These are phyloP conservation scores for Ptiloglossa arizonensis DNA, from an alignment of 1,140 invertebrate species.

Conservation along the genomic window DNA sequence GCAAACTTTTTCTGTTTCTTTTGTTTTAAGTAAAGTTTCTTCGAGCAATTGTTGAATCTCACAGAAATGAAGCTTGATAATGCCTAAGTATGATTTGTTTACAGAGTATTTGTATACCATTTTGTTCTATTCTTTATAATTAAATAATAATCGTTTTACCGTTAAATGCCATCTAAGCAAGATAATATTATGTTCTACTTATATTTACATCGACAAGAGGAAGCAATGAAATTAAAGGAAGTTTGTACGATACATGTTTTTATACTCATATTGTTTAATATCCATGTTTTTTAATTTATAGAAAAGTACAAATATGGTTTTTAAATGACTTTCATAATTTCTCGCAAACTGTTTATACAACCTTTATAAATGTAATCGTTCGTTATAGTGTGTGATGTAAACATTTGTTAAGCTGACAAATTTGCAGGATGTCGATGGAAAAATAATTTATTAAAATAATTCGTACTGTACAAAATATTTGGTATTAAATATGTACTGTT, in stretches of 20 bases:
- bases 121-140: not conserved
- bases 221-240: not conserved
- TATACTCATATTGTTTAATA: not conserved
- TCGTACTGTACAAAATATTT: constrained; percentile 63
- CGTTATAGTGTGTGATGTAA: not conserved
- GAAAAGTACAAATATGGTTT: constrained; percentile 9
- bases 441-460: constrained; percentile 73
- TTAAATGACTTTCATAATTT: not conserved
- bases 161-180: not conserved
- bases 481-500: constrained; percentile 35
- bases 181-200: not conserved
- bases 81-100: too few relatives aligned
- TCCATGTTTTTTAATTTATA: too few relatives aligned
- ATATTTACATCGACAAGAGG: not conserved
- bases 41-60: too few relatives aligned
- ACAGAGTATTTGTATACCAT: too few relatives aligned
- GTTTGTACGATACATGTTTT: not conserved
- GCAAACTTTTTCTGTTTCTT: not conserved
- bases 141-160: not conserved
- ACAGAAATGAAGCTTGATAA: too few relatives aligned
- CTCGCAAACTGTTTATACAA: not conserved
- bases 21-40: not conserved
- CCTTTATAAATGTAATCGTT: constrained; percentile 2
- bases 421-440: constrained; percentile 44
- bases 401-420: not conserved